Evolutionary conservation across 1,140 invertebrate genomes (phyloP), one percentile per base, ranked within the genome.

Genomic region (Nasonia longicornis): DNA sequence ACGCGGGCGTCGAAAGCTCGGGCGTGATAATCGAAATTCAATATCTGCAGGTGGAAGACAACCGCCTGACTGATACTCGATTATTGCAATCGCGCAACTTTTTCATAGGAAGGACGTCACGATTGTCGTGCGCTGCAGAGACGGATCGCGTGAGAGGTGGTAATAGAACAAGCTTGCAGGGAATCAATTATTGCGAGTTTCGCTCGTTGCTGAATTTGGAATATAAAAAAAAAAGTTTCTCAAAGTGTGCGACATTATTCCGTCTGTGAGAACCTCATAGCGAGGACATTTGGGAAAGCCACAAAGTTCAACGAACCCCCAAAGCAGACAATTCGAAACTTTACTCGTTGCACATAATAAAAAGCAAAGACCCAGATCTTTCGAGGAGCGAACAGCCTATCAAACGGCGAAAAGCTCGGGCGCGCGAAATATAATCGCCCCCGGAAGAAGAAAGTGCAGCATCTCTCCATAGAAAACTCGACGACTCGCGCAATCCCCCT

Each of bases 1-100:
- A 2, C 10, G 22, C 31, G n/a, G 22, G 38, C 63, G 35, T 64
- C 38, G 45, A 67, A 67, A 69, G 75, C 45, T n/a, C 16, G 70
- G n/a, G 67, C 42, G 69, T 8, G 52, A 71, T 72, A 72, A 72
- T 79, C 48, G 69, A 72, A 72, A 72, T 79, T 72, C 69, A 72
- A 72, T 63, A 79, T 72, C 31, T 72, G 16, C 22, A 31, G 16
- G 4, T 6, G 52, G 45, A 48, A 48, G 45, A 48, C 45, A 4
- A 48, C 45, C 14, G 11, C 45, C 45, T 14, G 35, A 75, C 48
- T 31, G 29, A 64, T 64, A 75, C 31, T 38, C 29, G 6, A n/a
- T 38, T 63, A 63, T 52, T 16, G 11, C 48, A 4, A 52, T 16
- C 12, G 16, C 22, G 31, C 8, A 31, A 16, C 22, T 29, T 67